Evolutionary conservation across 2,888 invertebrate genomes (phyloP), one percentile per base, ranked within the genome.

Genomic region (Gymnosoma rotundatum): DNA sequence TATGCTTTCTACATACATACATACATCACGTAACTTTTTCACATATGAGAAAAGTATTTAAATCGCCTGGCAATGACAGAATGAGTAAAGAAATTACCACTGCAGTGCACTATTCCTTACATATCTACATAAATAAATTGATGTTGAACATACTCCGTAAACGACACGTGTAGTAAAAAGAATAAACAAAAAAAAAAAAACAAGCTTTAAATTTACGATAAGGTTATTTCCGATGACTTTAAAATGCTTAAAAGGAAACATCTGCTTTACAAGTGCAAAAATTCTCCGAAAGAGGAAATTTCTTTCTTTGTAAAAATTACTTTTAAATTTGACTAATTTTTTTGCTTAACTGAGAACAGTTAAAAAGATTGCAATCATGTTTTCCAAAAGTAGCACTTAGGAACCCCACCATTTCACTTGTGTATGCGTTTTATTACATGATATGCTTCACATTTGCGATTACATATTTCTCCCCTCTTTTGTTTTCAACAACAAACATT

Each of bases 221-320:
- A 78, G 80, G 80, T 78, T 76, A 81, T 81, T 84, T 78, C 83
- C 80, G 58, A 64, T 78, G 52, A 63, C 69, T 74, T 74, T 58
- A 42, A 69, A 69, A 70, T 63, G 8, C 70, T 70, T 45, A 6
- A 56, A 66, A 63, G 38, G 52, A 69, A 58, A 61, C 76, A 67
- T 50, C 67, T 60, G 76, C 38, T 67, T 18, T 14, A 16, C 16
- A 25, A n/a, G 38, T 67, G 38, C n/a, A 69, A 69, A 54, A 32
- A 78, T 69, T 69, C 10, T 32, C 16, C 18, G 42, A 61, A 78
- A 32, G 54, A 78, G 54, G 61, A 69, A 78, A 69, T 78, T 78
- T 69, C 58, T 67, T 63, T 56, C 61, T 73, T 83, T 78, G 25
- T 25, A 25, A 25, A 25, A 25, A 25, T 25, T 1, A 1, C 25